Evolutionary conservation across 1,140 invertebrate genomes (phyloP).

Genomic region (Cotesia glomerata): DNA sequence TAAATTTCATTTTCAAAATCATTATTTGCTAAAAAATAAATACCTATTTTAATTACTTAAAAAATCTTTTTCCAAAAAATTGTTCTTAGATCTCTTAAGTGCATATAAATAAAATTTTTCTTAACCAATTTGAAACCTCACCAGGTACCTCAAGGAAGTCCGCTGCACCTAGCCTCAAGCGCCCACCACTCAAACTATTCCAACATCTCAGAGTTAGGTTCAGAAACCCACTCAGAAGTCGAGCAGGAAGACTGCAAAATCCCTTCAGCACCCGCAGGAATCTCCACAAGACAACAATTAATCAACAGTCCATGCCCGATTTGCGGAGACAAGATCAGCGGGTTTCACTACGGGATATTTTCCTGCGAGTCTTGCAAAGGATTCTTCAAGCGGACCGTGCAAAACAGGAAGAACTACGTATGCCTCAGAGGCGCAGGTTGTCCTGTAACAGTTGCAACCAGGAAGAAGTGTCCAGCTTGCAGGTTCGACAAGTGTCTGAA

Average conservation of each 20-base stretch:
- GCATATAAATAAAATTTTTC: too few relatives aligned
- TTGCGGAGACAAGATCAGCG: constrained; percentile 93
- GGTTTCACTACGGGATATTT: constrained; percentile 96
- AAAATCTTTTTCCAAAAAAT: too few relatives aligned
- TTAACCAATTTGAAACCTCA: constrained; percentile 9
- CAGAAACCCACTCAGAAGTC: constrained; percentile 50
- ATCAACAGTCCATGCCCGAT: constrained; percentile 88
- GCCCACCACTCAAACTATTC: constrained; percentile 44
- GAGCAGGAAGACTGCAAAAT: constrained; percentile 59
- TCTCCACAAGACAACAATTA: constrained; percentile 81
- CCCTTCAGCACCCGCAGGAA: constrained; percentile 73
- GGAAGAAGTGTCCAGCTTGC: constrained; percentile 97
- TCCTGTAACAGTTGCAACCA: constrained; percentile 87
- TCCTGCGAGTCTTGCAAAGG: constrained; percentile 98
- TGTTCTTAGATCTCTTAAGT: too few relatives aligned
- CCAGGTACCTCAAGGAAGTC: constrained; percentile 60
- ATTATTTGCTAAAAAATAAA: too few relatives aligned
- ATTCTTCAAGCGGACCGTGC: constrained; percentile 97
- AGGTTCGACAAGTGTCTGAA: constrained; percentile 96
- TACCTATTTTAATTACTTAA: too few relatives aligned
- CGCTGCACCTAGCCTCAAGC: constrained; percentile 59
- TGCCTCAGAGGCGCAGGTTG: constrained; percentile 91
- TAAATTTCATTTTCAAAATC: too few relatives aligned
- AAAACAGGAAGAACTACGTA: constrained; percentile 96
- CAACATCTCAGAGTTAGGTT: constrained; percentile 43